Percentiles rank a stretch among this genome's conserved stretches.
Evolutionary conservation across 1,140 invertebrate genomes (phyloP).

Genomic region (Archivesica marissinica): DNA sequence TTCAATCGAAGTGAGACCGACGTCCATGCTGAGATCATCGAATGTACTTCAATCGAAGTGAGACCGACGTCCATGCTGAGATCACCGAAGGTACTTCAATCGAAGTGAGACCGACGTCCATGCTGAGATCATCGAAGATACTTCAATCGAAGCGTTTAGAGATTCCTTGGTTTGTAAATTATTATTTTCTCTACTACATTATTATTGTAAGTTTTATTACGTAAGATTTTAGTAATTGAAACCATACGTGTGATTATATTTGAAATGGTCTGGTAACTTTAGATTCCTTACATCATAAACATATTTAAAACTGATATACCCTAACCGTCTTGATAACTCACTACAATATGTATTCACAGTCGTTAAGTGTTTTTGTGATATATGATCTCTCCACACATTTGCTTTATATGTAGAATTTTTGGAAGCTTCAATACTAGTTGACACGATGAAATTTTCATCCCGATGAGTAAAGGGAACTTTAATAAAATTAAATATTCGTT

Average conservation of each 20-base stretch:
- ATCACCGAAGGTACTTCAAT: no score
- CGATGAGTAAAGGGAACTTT: background rate
- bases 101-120: no score
- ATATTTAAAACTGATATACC: background rate
- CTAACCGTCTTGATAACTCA: background rate
- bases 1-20: no score
- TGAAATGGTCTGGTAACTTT: background rate
- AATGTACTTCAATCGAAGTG: no score
- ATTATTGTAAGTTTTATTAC: no score
- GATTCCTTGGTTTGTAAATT: no score
- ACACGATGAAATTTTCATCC: background rate
- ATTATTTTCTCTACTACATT: no score
- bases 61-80: no score
- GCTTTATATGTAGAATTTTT: slow-evolving; percentile 88
- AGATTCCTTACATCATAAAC: slow-evolving; percentile 17
- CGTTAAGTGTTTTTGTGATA: background rate
- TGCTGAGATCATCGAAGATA: no score
- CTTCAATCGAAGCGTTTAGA: no score
- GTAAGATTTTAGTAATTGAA: no score
- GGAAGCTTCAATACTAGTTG: background rate
- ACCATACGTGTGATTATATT: background rate
- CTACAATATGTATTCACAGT: background rate
- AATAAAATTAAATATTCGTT: slow-evolving; percentile 26
- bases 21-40: no score
- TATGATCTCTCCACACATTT: slow-evolving; percentile 90